Conservation (phyloP, 37 sponge, comb jelly and placozoan genomes). For the Aphrocallistes beatrix region DNA sequence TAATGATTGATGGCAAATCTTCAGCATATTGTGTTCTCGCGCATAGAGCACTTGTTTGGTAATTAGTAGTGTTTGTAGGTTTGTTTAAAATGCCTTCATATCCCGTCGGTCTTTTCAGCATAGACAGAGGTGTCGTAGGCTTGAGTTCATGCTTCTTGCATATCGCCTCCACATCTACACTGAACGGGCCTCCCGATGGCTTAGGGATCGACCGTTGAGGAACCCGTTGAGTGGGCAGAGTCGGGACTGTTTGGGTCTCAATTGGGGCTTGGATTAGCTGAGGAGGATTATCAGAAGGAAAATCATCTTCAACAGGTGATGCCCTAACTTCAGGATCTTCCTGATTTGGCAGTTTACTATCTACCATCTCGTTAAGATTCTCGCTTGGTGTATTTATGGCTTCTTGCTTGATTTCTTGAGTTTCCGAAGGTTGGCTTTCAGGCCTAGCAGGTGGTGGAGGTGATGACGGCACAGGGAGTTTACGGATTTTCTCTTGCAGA, state of each 20-base stretch:
- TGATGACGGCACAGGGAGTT: neutral
- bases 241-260: neutral
- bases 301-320: too few species aligned
- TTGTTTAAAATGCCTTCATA: neutral
- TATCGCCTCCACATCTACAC: neutral
- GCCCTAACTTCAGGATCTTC: too few species aligned
- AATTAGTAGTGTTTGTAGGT: slow-evolving; percentile 7
- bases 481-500: neutral
- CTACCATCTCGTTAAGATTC: too few species aligned
- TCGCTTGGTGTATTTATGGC: too few species aligned
- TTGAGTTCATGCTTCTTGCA: neutral
- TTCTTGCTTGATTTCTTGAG: too few species aligned
- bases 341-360: too few species aligned
- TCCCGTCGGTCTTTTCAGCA: neutral
- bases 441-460: neutral
- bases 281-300: too few species aligned
- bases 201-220: neutral
- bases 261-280: too few species aligned
- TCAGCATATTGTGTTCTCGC: neutral
- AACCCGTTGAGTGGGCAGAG: neutral
- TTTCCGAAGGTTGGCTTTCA: neutral
- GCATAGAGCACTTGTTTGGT: neutral
- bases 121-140: neutral
- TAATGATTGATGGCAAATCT: neutral
- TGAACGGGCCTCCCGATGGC: neutral